phyloP scores from a whole-genome alignment of 2,113 vertebrate species.

The Grammomys dolichurus region DNA sequence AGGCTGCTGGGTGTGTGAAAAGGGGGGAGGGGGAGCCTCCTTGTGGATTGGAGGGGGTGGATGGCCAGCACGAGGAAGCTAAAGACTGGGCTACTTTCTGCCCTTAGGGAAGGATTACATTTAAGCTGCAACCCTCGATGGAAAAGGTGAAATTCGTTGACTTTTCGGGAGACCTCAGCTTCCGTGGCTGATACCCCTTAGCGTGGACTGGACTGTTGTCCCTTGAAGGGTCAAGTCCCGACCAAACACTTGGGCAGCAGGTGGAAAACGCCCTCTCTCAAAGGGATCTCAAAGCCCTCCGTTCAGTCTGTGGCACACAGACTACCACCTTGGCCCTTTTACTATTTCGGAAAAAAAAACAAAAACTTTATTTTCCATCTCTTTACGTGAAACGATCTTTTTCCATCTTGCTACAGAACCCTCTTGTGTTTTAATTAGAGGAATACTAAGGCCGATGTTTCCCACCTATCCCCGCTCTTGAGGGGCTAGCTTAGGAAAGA shows the following conservation, averaged over 20 bases:
- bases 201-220: not conserved
- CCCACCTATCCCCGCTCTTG: not conserved
- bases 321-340: not conserved
- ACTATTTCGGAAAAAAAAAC: not conserved
- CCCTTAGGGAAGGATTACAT: constrained; percentile 1
- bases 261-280: not conserved
- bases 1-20: not conserved
- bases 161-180: not conserved
- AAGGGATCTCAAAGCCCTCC: not conserved
- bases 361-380: not conserved
- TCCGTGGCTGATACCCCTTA: not conserved
- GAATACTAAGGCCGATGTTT: not conserved
- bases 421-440: not conserved
- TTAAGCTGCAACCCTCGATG: not conserved
- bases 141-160: constrained; percentile 11
- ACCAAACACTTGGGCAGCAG: not conserved
- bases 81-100: not conserved
- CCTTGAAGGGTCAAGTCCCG: accelerated
- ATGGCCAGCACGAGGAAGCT: not conserved
- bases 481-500: not conserved
- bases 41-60: not conserved
- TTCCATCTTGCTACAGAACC: not conserved
- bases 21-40: accelerated
- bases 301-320: not conserved
- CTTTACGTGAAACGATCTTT: not conserved